Conservation (phyloP, 2,797 vertebrate species). For the Cirrhinus molitorella region DNA sequence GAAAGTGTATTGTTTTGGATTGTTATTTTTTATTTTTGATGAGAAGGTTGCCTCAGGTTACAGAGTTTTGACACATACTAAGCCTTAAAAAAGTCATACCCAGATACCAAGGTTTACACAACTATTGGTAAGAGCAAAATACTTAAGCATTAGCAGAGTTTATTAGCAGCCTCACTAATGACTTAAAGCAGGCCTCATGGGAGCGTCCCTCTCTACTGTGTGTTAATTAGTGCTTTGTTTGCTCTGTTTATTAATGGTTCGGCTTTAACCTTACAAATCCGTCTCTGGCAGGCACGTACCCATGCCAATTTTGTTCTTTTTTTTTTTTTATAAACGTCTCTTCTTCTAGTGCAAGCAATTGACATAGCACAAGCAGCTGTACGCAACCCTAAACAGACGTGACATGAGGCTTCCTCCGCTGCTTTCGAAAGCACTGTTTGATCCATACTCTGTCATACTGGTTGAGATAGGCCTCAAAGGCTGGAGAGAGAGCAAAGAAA, state of each 20-base stretch:
- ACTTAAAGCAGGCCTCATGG: slow-evolving; percentile 53
- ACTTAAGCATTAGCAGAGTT: slow-evolving; percentile 31
- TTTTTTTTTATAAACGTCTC: neutral
- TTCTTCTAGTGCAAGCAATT: slow-evolving; percentile 4
- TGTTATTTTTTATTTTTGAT: slow-evolving; percentile 10
- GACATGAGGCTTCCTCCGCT: slow-evolving; percentile 36
- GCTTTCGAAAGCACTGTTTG: slow-evolving; percentile 50
- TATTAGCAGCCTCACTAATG: slow-evolving; percentile 46
- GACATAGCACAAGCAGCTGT: neutral
- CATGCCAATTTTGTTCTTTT: slow-evolving; percentile 7
- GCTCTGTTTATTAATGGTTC: slow-evolving; percentile 70
- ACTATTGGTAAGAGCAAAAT: slow-evolving; percentile 9
- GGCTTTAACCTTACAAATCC: slow-evolving; percentile 75
- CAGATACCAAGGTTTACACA: slow-evolving; percentile 10
- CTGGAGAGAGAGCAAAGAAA: slow-evolving; percentile 26
- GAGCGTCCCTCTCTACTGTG: slow-evolving; percentile 40
- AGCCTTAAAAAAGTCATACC: slow-evolving; percentile 2
- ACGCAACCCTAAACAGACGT: slow-evolving; percentile 40
- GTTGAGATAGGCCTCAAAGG: slow-evolving; percentile 24
- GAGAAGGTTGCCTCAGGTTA: slow-evolving; percentile 14
- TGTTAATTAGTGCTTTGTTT: slow-evolving; percentile 70
- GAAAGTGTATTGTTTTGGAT: slow-evolving; percentile 20
- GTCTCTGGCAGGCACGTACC: slow-evolving; percentile 27
- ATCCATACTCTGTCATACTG: slow-evolving; percentile 42
- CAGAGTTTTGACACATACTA: slow-evolving; percentile 21